These are phyloP conservation scores for Shargacucullia verbasci DNA, from an alignment of 2,888 invertebrate species.

Conservation along the genomic window DNA sequence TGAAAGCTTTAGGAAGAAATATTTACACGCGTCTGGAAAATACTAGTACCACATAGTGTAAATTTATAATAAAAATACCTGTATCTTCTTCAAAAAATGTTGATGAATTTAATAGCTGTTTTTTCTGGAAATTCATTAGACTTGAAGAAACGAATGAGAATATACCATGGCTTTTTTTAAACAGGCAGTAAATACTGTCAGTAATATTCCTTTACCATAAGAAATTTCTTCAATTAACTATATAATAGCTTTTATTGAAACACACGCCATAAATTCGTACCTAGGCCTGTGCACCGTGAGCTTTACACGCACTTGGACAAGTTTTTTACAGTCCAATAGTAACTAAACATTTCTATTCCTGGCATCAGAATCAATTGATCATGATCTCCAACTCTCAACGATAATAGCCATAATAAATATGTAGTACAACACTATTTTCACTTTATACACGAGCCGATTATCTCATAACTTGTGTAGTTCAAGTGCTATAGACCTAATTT, in stretches of 20 bases:
- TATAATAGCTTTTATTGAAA: constrained; percentile 4
- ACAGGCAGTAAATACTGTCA: no score
- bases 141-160: no score
- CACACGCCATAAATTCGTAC: neutral
- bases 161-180: no score
- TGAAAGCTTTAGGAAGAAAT: constrained; percentile 34
- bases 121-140: no score
- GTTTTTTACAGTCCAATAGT: constrained; percentile 35
- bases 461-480: constrained; percentile 28
- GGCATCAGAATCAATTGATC: constrained; percentile 45
- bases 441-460: constrained; percentile 31
- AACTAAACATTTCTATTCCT: constrained; percentile 28
- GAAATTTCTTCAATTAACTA: no score
- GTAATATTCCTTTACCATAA: no score
- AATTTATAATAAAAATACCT: no score
- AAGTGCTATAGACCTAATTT: constrained; percentile 28
- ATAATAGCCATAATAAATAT: constrained; percentile 48
- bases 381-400: constrained; percentile 36
- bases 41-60: neutral
- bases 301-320: constrained; percentile 21
- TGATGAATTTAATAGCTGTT: no score
- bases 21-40: constrained; percentile 3
- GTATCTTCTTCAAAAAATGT: no score
- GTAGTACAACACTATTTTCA: constrained; percentile 38
- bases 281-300: neutral